Base-by-base conservation (phyloP, 1,140 invertebrate genomes). In the Caenorhabditis briggsae region DNA sequence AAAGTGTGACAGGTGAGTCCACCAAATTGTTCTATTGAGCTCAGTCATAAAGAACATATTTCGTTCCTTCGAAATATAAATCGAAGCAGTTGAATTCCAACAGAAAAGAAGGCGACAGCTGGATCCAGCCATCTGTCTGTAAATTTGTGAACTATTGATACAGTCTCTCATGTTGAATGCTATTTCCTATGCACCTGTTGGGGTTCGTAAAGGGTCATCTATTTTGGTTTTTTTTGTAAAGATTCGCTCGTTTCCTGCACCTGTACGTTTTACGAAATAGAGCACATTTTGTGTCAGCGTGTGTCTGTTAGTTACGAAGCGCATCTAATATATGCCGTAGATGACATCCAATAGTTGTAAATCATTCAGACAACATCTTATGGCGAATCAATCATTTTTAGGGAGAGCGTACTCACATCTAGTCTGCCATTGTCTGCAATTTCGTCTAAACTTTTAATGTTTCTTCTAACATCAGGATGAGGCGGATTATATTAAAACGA, bases 391-490 rank as follows among this genome's bases (percentile, higher is more conserved):
- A 33, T 33, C 33, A 33, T 33, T 50, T 78, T 78, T 78, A 78
- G 70, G 5, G 70, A 23, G 46, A 18, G 46, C 1, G n/a, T 78
- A 78, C 46, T 78, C 70, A 78, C 50, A 50, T 78, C 33, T 18
- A 16, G 43, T 70, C 41, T 61, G 11, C 20, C n/a, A 78, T 78
- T 78, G 70, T 78, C 70, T 78, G 46, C 46, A 43, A 78, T 78
- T 78, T n/a, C 5, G 3, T n/a, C 23, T 46, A 6, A 59, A 74
- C 70, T 23, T 50, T 50, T 50, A 78, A 46, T 78, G 70, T 50
- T n/a, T 12, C 7, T 50, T 78, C 18, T 50, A 9, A 25, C 70
- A 50, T 23, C n/a, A 7, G 11, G 20, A 33, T 2, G 33, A 78
- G 2, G 41, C 41, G 46, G 43, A 78, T 78, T 78, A 33, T 33